A percentile compares a stretch with the other conserved stretches of the same genome.
Conservation (phyloP, 30 jellyfish, hydroid and myxozoan genomes). For the Pseudorhiza aurosa region DNA sequence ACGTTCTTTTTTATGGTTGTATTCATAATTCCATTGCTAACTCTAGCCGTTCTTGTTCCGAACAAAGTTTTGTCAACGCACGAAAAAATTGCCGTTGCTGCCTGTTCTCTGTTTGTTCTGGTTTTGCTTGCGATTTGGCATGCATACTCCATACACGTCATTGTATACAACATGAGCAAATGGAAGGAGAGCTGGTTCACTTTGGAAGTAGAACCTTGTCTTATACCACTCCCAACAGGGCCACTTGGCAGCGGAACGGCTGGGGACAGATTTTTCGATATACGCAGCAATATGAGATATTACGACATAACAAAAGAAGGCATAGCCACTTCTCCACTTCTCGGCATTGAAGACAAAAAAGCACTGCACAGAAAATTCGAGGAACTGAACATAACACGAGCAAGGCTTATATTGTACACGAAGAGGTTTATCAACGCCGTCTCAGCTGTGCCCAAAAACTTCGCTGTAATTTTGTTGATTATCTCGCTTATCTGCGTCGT, state of each 20-base stretch:
- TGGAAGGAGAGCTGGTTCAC: constrained; percentile 87
- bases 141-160: constrained; percentile 51
- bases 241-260: constrained; percentile 61
- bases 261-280: constrained; percentile 76
- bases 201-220: constrained; percentile 37
- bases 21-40: constrained; percentile 62
- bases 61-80: background rate
- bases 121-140: constrained; percentile 70
- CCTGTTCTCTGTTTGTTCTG: constrained; percentile 50
- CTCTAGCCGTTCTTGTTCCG: constrained; percentile 72
- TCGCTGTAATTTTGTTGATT: constrained; percentile 47
- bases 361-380: constrained; percentile 29
- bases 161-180: constrained; percentile 23
- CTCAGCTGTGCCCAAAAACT: constrained; percentile 55
- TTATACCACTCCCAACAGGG: constrained; percentile 41
- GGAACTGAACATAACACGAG: constrained; percentile 58
- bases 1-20: constrained; percentile 67
- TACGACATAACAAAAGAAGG: constrained; percentile 81
- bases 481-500: constrained; percentile 55
- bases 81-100: constrained; percentile 12
- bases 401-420: constrained; percentile 82
- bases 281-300: constrained; percentile 71
- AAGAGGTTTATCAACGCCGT: constrained; percentile 49
- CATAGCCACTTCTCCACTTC: constrained; percentile 60
- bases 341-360: constrained; percentile 34